phyloP scores from a whole-genome alignment of 2,797 vertebrate genomes.

The Chloroceryle inda region DNA sequence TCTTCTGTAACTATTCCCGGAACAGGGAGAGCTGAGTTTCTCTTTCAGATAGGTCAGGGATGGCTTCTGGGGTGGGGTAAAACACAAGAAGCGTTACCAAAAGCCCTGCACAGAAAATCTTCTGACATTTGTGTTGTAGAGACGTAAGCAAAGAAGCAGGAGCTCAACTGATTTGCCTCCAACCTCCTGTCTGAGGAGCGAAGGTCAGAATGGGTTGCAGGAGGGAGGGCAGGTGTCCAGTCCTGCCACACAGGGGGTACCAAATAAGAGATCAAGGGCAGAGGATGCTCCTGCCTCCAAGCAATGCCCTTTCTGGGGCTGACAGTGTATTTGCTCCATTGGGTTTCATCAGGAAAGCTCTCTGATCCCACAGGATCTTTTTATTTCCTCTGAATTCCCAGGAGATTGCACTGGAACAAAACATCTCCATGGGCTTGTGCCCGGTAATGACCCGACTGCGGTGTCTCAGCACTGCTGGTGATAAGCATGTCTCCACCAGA shows the following conservation, averaged over 20 bases:
- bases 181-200: not conserved
- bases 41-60: not conserved
- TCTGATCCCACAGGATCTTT: not conserved
- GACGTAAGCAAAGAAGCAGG: not conserved
- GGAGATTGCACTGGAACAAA: not conserved
- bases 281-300: not conserved
- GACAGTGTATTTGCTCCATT: rapidly evolving
- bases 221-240: not conserved
- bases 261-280: not conserved
- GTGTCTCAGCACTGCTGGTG: not conserved
- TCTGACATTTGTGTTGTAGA: not conserved
- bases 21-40: not conserved
- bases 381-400: not conserved
- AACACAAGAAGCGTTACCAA: not conserved
- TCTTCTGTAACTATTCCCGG: not conserved
- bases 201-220: not conserved
- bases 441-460: not conserved
- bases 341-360: not conserved
- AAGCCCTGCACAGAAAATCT: not conserved
- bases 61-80: not conserved
- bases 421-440: not conserved
- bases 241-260: not conserved
- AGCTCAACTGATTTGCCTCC: not conserved
- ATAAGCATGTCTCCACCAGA: not conserved
- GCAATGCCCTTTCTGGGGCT: rapidly evolving